Percentiles rank a stretch among this genome's conserved stretches.
phyloP scores from a whole-genome alignment of 2,888 invertebrate genomes.

The Leptura quadrifasciata region DNA sequence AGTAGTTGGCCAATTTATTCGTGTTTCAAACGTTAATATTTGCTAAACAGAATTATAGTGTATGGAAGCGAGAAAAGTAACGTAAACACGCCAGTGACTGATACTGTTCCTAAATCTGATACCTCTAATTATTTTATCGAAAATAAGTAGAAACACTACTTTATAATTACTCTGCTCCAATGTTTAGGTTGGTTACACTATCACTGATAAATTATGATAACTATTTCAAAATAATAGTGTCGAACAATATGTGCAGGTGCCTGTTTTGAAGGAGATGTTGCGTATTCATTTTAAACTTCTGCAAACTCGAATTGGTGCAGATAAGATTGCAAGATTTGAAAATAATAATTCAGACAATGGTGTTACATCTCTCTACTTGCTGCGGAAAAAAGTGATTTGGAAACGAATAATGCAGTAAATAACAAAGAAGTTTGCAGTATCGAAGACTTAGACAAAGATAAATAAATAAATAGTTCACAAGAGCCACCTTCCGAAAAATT shows the following conservation, averaged over 20 bases:
- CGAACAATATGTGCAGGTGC: neutral
- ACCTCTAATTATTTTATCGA: neutral
- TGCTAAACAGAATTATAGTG: too few species aligned
- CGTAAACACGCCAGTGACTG: slow-evolving; percentile 8
- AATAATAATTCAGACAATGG: neutral
- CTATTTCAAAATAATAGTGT: neutral
- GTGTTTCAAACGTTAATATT: too few species aligned
- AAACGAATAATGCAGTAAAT: slow-evolving; percentile 4
- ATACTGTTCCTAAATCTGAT: neutral
- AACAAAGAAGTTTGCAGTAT: neutral
- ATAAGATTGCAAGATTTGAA: neutral
- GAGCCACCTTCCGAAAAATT: neutral
- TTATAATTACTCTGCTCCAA: neutral
- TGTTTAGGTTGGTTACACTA: neutral
- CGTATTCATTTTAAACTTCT: slow-evolving; percentile 13
- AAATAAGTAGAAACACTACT: neutral
- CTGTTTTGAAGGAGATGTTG: slow-evolving; percentile 9
- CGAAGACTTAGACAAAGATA: neutral
- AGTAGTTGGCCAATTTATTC: too few species aligned
- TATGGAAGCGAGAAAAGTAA: too few species aligned
- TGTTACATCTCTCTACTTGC: slow-evolving; percentile 2
- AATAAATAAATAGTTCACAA: neutral
- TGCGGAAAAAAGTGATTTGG: slow-evolving; percentile 13
- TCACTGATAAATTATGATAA: neutral
- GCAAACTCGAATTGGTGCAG: slow-evolving; percentile 2